Percentiles rank a stretch among this genome's conserved stretches.
These are phyloP conservation scores for Chloroclystis v-ata DNA, from an alignment of 2,888 invertebrate genomes.

Conservation along the genomic window DNA sequence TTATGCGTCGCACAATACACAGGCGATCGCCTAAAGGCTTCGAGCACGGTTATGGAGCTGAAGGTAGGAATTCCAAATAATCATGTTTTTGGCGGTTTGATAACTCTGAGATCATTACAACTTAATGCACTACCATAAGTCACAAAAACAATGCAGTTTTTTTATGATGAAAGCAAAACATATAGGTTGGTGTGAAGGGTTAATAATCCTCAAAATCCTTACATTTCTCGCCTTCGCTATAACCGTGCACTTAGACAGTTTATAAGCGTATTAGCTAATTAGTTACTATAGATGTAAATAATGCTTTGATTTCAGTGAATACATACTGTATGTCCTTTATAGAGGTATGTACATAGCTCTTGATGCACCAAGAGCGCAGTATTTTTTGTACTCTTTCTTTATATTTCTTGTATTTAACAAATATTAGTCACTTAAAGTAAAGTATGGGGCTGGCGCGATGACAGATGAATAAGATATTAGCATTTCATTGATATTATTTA, in stretches of 20 bases:
- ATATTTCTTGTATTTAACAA: slow-evolving; percentile 50
- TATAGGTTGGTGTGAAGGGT: too few species aligned
- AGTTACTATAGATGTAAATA: slow-evolving; percentile 64
- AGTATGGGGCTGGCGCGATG: slow-evolving; percentile 45
- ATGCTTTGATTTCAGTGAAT: slow-evolving; percentile 42
- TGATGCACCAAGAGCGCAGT: slow-evolving; percentile 55
- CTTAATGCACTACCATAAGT: too few species aligned
- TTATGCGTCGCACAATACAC: slow-evolving; percentile 54
- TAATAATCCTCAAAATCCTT: background rate
- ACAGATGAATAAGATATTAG: slow-evolving; percentile 30
- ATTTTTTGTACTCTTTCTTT: slow-evolving; percentile 48
- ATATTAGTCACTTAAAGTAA: slow-evolving; percentile 43
- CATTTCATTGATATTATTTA: background rate
- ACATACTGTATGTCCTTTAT: slow-evolving; percentile 31
- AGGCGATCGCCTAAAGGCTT: slow-evolving; percentile 40
- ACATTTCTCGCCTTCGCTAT: background rate
- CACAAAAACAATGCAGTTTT: too few species aligned
- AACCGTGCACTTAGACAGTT: slow-evolving; percentile 34
- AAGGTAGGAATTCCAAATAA: too few species aligned
- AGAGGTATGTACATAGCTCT: slow-evolving; percentile 36
- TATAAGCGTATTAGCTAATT: slow-evolving; percentile 51
- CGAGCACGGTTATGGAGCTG: too few species aligned
- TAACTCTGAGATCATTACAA: too few species aligned
- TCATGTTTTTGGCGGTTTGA: too few species aligned
- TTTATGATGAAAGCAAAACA: too few species aligned